Evolutionary conservation across 2,888 invertebrate genomes (phyloP).

Genomic region (Leptopilina syphax): DNA sequence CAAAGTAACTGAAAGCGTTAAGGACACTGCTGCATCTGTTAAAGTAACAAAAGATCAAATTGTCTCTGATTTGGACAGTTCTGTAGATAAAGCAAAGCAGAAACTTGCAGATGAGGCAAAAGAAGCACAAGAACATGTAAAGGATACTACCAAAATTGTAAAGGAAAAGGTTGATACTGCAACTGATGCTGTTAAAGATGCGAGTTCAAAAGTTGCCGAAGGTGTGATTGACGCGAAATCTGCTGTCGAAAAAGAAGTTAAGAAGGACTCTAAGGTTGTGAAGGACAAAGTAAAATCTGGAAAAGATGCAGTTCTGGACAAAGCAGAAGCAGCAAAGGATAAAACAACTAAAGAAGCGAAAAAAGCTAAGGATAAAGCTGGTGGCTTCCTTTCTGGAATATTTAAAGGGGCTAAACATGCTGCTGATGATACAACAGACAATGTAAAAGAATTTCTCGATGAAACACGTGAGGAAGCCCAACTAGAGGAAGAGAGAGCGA

Average conservation of each 20-base stretch:
- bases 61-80: slow-evolving; percentile 42
- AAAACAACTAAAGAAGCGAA: slow-evolving; percentile 56
- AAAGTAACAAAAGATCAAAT: slow-evolving; percentile 52
- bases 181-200: slow-evolving; percentile 68
- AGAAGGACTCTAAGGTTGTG: slow-evolving; percentile 37
- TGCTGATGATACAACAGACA: no score
- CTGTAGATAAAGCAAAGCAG: slow-evolving; percentile 42
- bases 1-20: slow-evolving; percentile 53
- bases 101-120: slow-evolving; percentile 18
- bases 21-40: slow-evolving; percentile 43
- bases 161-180: slow-evolving; percentile 68
- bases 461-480: slow-evolving; percentile 44
- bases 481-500: slow-evolving; percentile 57
- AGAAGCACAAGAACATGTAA: neutral
- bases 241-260: neutral
- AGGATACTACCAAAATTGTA: neutral
- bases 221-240: neutral
- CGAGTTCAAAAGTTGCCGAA: slow-evolving; percentile 75
- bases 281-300: slow-evolving; percentile 48
- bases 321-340: slow-evolving; percentile 50
- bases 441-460: neutral
- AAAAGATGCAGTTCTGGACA: slow-evolving; percentile 45
- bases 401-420: slow-evolving; percentile 58
- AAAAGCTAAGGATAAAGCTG: slow-evolving; percentile 63
- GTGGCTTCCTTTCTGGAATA: slow-evolving; percentile 66